phyloP scores from a whole-genome alignment of 2,888 invertebrate genomes.

The Thyatira batis region DNA sequence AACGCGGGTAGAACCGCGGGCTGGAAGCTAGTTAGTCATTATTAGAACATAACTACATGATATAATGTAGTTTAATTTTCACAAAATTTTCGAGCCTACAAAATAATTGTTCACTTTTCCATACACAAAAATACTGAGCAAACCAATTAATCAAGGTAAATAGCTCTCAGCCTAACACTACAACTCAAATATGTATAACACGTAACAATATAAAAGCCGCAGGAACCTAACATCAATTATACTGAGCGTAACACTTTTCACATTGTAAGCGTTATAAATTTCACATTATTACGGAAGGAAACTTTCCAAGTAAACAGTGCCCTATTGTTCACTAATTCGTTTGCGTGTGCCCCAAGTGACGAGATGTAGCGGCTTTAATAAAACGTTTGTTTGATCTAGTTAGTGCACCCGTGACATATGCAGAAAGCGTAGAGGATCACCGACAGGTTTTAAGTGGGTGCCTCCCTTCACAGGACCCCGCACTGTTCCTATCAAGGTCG shows the following conservation, averaged over 20 bases:
- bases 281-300: slow-evolving; percentile 52
- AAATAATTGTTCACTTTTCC: neutral
- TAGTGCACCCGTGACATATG: too few relatives aligned
- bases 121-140: neutral
- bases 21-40: too few relatives aligned
- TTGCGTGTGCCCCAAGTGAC: slow-evolving; percentile 20
- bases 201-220: neutral
- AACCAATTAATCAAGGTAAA: neutral
- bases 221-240: slow-evolving; percentile 20
- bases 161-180: neutral
- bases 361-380: slow-evolving; percentile 25
- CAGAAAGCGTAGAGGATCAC: too few relatives aligned
- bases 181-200: neutral
- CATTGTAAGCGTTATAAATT: slow-evolving; percentile 50
- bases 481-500: too few relatives aligned
- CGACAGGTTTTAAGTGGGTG: too few relatives aligned
- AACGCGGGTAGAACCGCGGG: too few relatives aligned
- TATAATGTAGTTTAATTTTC: too few relatives aligned
- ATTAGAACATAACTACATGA: too few relatives aligned
- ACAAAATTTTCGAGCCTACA: too few relatives aligned
- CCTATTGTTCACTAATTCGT: slow-evolving; percentile 68
- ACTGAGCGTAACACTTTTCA: slow-evolving; percentile 28
- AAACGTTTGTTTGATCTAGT: too few relatives aligned
- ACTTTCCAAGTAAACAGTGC: slow-evolving; percentile 58
- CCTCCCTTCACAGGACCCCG: too few relatives aligned